phyloP scores from a whole-genome alignment of 2,797 vertebrate species.

The Apogon hyalosoma region DNA sequence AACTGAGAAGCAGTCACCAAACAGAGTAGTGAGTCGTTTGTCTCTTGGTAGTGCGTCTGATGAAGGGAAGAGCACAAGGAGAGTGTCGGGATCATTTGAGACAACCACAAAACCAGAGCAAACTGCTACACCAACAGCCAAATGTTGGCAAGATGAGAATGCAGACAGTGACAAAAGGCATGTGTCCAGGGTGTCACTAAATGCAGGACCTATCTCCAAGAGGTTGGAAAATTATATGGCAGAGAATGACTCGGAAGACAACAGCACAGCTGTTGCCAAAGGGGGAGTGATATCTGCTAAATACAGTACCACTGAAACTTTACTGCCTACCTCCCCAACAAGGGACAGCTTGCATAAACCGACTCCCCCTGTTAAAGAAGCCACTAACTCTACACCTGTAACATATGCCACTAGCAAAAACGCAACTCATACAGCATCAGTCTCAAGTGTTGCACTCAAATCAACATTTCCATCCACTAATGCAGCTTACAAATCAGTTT shows the following conservation, averaged over 20 bases:
- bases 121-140: conserved; percentile 56
- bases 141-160: conserved; percentile 68
- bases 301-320: conserved; percentile 61
- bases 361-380: conserved; percentile 59
- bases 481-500: conserved; percentile 55
- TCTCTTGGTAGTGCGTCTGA: conserved; percentile 81
- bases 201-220: conserved; percentile 92
- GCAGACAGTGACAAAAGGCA: conserved; percentile 71
- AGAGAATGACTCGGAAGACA: conserved; percentile 86
- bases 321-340: conserved; percentile 65
- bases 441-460: conserved; percentile 54
- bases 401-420: conserved; percentile 64
- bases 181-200: conserved; percentile 75
- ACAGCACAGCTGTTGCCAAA: conserved; percentile 71
- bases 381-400: conserved; percentile 44
- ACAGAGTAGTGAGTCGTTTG: conserved; percentile 73
- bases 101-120: conserved; percentile 78
- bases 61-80: conserved; percentile 83
- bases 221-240: conserved; percentile 88
- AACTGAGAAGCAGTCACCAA: conserved; percentile 83
- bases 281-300: conserved; percentile 59
- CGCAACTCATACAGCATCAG: conserved; percentile 29
- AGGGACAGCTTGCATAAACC: conserved; percentile 61
- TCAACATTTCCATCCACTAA: conserved; percentile 51
- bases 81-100: conserved; percentile 81